A percentile compares a stretch with the other conserved stretches of the same genome.
Evolutionary conservation across 2,888 invertebrate genomes (phyloP).

Genomic region (Diarsia mendica): DNA sequence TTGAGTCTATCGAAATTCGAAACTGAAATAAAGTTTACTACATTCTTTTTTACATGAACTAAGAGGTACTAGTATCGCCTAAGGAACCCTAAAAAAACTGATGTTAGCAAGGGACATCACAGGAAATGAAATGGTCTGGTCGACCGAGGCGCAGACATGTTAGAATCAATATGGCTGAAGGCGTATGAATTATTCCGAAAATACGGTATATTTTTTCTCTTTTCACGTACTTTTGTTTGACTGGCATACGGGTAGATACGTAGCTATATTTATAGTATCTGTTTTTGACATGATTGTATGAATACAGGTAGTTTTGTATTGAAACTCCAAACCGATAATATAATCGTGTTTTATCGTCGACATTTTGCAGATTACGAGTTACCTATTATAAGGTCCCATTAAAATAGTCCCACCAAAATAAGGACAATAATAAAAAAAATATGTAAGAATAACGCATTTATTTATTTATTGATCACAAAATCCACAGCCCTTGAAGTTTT

Average conservation of each 20-base stretch:
- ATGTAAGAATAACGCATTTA: too few species aligned
- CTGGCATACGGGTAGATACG: neutral
- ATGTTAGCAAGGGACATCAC: constrained; percentile 56
- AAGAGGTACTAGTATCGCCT: neutral
- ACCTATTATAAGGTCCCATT: too few species aligned
- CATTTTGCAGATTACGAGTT: too few species aligned
- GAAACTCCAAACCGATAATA: too few species aligned
- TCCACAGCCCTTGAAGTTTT: too few species aligned
- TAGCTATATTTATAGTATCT: neutral
- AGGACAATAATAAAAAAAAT: too few species aligned
- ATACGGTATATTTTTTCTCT: constrained; percentile 42
- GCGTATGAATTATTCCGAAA: constrained; percentile 52
- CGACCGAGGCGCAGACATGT: constrained; percentile 56
- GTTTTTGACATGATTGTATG: constrained; percentile 15
- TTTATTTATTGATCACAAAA: too few species aligned
- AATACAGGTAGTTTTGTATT: constrained; percentile 1
- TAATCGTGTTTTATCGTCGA: too few species aligned
- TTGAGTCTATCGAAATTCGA: neutral
- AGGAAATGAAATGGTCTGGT: constrained; percentile 74
- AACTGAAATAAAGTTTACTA: neutral
- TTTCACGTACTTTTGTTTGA: constrained; percentile 16
- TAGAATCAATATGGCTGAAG: constrained; percentile 59
- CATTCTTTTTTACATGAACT: neutral
- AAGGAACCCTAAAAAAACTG: constrained; percentile 54
- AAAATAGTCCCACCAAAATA: too few species aligned